Base-by-base conservation (phyloP, 2,797 vertebrate genomes). In the Enteromius radiatus region DNA sequence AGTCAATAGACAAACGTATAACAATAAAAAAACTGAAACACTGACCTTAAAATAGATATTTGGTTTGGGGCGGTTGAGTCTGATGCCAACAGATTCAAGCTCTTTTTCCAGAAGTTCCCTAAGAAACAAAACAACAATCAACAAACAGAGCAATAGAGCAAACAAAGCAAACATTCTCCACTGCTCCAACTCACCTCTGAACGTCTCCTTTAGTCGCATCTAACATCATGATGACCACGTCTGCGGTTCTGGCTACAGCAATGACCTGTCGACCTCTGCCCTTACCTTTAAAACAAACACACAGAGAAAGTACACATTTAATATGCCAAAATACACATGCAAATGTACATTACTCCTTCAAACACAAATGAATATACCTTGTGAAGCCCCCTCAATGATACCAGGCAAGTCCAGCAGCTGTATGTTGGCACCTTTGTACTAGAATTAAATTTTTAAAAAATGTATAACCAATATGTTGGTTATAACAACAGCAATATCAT, bases 351-450 rank as follows among this genome's bases (percentile, higher is more conserved):
- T 49, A 15, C 1, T 21, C 15, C 26, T 21, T 1, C 9, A 45
- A 54, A 19, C 41, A 15, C 14, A 38, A 52, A 21, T 43, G 2
- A 71, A 33, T 2, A 36, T 84, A 99, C 98, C 98, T 96, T 99
- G 98, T 12, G 98, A 94, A 45, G 98, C 98, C 68, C 98, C 98
- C 93, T 99, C 98, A 9, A 99, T 99, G 91, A 99, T 99, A 89
- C 98, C 98, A n/a, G 98, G 98, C 79, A 99, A 95, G 94, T 99
- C 98, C 65, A 99, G 91, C 84, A 99, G 93, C 91, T 99, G 98
- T 89, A 99, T 99, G 88, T 98, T 99, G 86, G 98, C 98, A 31
- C 98, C 98, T 95, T 99, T 99, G 88, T 99, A 99, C 98, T 99
- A 87, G 49, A 88, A 78, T 43, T 17, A 0, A 33, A 81, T 43